These are phyloP conservation scores for Carposina sasakii DNA, from an alignment of 1,140 invertebrate species.

Conservation along the genomic window DNA sequence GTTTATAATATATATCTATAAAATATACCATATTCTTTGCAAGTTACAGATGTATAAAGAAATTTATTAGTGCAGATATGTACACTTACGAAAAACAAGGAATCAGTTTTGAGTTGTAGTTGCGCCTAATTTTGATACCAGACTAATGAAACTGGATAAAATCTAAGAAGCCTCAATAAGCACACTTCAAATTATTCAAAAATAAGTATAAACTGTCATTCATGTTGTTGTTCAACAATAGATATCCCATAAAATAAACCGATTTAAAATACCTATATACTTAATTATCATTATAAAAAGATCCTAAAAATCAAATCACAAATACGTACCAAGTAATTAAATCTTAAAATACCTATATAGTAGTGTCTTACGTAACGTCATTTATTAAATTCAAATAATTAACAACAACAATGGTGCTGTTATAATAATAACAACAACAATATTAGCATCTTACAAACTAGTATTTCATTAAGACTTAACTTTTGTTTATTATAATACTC, in stretches of 20 bases:
- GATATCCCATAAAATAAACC: slow-evolving; percentile 39
- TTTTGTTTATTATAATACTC: slow-evolving; percentile 52
- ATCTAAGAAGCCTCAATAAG: slow-evolving; percentile 13
- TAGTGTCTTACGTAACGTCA: slow-evolving; percentile 46
- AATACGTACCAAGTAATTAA: slow-evolving; percentile 37
- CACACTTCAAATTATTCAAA: slow-evolving; percentile 12
- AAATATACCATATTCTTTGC: slow-evolving; percentile 34
- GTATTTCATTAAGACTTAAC: slow-evolving; percentile 44
- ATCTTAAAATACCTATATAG: slow-evolving; percentile 29
- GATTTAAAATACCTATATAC: slow-evolving; percentile 48
- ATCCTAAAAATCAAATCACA: slow-evolving; percentile 46
- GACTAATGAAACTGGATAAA: too few species aligned
- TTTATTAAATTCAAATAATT: slow-evolving; percentile 63
- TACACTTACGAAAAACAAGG: too few species aligned
- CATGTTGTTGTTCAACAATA: slow-evolving; percentile 20
- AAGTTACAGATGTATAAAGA: slow-evolving; percentile 24
- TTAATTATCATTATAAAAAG: slow-evolving; percentile 33
- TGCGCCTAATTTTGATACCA: too few species aligned
- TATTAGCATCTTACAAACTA: slow-evolving; percentile 41
- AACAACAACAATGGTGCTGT: slow-evolving; percentile 58
- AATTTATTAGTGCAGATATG: too few species aligned
- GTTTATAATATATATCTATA: slow-evolving; percentile 37
- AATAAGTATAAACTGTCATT: slow-evolving; percentile 15
- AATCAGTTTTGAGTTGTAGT: too few species aligned
- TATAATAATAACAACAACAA: slow-evolving; percentile 55